These are phyloP conservation scores for Pristionchus entomophagus DNA, from an alignment of 2,888 invertebrate species.

Conservation along the genomic window DNA sequence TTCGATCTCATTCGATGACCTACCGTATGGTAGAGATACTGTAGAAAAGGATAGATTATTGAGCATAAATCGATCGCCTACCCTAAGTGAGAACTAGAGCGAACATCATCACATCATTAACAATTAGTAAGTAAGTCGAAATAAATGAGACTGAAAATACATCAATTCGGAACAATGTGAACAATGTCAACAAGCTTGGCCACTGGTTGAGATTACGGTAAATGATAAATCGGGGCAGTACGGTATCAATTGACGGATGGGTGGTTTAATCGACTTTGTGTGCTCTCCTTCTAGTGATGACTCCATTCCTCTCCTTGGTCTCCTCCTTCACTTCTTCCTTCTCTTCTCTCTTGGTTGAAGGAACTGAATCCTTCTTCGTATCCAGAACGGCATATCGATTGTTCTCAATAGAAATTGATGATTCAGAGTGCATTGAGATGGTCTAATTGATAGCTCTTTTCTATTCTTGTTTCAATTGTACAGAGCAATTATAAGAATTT, in stretches of 20 bases:
- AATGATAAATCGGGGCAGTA: not conserved
- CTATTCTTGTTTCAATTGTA: not conserved
- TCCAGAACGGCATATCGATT: conserved; percentile 13
- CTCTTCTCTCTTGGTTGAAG: not conserved
- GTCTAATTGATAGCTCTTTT: too few species aligned
- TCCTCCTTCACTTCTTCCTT: not conserved
- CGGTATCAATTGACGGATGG: not conserved
- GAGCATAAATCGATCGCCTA: not conserved
- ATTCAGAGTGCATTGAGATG: too few species aligned
- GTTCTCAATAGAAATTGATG: not conserved
- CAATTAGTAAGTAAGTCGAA: not conserved
- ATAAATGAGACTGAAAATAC: not conserved
- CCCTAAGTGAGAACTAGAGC: not conserved
- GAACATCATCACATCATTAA: not conserved
- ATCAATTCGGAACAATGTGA: not conserved
- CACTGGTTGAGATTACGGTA: conserved; percentile 24
- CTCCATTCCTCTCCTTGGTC: conserved; percentile 28
- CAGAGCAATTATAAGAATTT: not conserved
- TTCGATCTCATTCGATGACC: not conserved
- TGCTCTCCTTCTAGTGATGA: conserved; percentile 15
- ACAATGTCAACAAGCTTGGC: conserved; percentile 12
- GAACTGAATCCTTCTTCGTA: not conserved
- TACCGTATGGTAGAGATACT: not conserved
- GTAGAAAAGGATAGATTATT: not conserved
- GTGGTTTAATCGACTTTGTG: conserved; percentile 11